Conservation (phyloP, 1,140 invertebrate species). For the Heliothis virescens region DNA sequence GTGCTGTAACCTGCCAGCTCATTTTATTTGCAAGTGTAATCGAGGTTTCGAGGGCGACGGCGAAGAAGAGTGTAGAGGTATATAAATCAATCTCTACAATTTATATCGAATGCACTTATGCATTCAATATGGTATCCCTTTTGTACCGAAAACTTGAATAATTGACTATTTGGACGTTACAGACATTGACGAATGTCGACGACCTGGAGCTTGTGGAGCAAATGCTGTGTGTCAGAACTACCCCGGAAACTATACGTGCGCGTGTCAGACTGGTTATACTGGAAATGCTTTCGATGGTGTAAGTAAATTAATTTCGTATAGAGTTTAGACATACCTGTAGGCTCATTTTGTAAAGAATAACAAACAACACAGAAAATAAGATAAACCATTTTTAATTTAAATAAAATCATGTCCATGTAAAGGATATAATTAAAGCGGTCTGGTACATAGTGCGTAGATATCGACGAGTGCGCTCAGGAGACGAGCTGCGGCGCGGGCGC, state of each 20-base stretch:
- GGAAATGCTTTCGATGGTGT: slow-evolving; percentile 95
- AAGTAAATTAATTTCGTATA: slow-evolving; percentile 57
- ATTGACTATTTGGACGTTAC: background rate
- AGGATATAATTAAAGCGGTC: background rate
- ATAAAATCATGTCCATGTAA: background rate
- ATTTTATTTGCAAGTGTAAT: slow-evolving; percentile 97
- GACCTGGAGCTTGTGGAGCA: slow-evolving; percentile 91
- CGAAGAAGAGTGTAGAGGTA: slow-evolving; percentile 93
- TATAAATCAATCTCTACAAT: background rate
- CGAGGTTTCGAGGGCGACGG: slow-evolving; percentile 96
- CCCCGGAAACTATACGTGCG: slow-evolving; percentile 95
- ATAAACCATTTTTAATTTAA: background rate
- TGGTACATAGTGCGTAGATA: slow-evolving; percentile 90
- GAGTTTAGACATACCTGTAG: too few relatives aligned
- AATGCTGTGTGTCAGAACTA: slow-evolving; percentile 94
- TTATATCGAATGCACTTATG: background rate
- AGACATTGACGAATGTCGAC: slow-evolving; percentile 95
- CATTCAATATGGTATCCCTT: background rate
- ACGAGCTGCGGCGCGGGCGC: slow-evolving; percentile 92
- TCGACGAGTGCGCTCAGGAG: slow-evolving; percentile 93
- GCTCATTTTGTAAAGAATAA: too few relatives aligned
- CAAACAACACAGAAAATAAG: too few relatives aligned
- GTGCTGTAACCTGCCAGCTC: slow-evolving; percentile 97
- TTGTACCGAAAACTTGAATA: too few relatives aligned
- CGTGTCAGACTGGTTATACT: slow-evolving; percentile 92